These are phyloP conservation scores for Tokudaia tokunoshimensis DNA, from an alignment of 2,797 vertebrate species.

Conservation along the genomic window DNA sequence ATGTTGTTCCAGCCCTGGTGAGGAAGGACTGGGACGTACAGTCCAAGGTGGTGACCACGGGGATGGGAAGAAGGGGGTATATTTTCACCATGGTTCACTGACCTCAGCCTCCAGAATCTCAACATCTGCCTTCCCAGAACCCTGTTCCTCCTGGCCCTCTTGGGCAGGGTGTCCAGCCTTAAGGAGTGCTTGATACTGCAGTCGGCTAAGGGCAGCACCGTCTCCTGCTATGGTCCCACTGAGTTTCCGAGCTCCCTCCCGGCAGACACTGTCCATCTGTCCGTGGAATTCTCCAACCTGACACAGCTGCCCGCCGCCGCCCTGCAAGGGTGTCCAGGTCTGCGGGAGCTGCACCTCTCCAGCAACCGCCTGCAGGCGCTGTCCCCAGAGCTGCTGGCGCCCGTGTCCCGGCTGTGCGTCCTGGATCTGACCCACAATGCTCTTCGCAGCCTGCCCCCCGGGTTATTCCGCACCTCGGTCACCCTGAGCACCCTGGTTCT, in stretches of 20 bases:
- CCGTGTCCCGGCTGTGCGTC: background rate
- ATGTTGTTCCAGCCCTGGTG: background rate
- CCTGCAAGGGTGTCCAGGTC: slow-evolving; percentile 14
- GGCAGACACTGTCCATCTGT: slow-evolving; percentile 27
- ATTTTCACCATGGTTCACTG: background rate
- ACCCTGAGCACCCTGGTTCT: slow-evolving; percentile 77
- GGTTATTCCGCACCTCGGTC: background rate
- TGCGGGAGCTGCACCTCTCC: slow-evolving; percentile 84
- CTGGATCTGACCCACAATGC: slow-evolving; percentile 84
- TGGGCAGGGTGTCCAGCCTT: accelerated
- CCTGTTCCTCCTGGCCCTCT: background rate
- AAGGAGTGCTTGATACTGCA: slow-evolving; percentile 32
- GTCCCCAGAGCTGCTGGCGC: background rate
- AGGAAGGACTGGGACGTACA: background rate
- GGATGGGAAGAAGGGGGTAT: no score
- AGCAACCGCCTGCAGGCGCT: slow-evolving; percentile 78
- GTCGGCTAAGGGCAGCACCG: background rate
- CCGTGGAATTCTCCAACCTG: slow-evolving; percentile 83
- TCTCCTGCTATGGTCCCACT: slow-evolving; percentile 55
- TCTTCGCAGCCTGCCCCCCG: background rate
- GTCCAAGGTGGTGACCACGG: background rate
- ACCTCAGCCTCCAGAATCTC: background rate
- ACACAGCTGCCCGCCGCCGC: background rate
- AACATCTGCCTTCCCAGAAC: background rate
- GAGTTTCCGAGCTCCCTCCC: slow-evolving; percentile 70